phyloP scores from a whole-genome alignment of 2,113 vertebrate genomes.

The Redunca redunca region DNA sequence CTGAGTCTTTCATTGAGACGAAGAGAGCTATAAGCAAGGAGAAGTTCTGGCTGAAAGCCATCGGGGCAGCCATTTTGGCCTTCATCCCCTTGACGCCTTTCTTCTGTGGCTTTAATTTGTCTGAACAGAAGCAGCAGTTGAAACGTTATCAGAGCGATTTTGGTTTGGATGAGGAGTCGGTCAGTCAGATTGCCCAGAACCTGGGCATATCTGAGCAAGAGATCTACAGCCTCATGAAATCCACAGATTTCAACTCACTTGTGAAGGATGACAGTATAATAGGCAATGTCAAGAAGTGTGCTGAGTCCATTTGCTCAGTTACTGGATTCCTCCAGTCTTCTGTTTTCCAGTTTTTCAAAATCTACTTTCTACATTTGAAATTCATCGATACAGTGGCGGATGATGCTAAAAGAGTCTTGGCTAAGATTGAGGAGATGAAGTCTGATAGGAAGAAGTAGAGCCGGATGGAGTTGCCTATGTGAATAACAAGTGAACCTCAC shows the following conservation, averaged over 20 bases:
- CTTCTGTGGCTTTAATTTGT: neutral
- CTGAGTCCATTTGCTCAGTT: accelerated
- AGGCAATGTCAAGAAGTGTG: neutral
- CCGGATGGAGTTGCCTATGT: neutral
- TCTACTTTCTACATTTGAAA: neutral
- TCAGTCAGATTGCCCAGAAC: neutral
- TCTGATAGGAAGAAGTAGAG: neutral
- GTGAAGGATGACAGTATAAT: neutral
- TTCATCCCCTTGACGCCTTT: neutral
- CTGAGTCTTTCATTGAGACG: neutral
- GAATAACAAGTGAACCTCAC: neutral
- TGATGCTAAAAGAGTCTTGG: constrained; percentile 17
- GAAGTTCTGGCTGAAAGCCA: constrained; percentile 39
- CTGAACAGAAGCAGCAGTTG: constrained; percentile 16
- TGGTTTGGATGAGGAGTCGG: constrained; percentile 35
- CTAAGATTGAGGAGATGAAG: neutral
- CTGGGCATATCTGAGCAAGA: neutral
- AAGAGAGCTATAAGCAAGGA: constrained; percentile 29
- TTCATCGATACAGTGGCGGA: neutral
- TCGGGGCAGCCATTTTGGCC: neutral
- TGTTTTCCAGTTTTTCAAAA: neutral
- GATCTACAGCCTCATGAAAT: neutral
- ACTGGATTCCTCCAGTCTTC: accelerated
- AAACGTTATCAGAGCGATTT: constrained; percentile 25
- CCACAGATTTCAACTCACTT: neutral